These are phyloP conservation scores for Battus philenor DNA, from an alignment of 1,140 invertebrate species.

Conservation along the genomic window DNA sequence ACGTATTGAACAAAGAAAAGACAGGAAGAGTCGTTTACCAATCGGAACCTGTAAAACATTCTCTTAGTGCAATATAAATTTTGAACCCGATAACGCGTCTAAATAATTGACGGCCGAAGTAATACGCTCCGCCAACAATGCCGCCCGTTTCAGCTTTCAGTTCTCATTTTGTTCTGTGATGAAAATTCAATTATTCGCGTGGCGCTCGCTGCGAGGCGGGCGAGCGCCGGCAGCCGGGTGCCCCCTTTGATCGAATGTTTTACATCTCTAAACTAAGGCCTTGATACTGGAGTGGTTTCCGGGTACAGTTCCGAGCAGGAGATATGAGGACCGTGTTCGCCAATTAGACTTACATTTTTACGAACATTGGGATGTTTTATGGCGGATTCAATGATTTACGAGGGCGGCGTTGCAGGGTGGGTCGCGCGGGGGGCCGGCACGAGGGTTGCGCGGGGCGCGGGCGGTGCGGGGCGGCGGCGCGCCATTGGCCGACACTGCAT, in stretches of 20 bases:
- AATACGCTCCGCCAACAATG: constrained; percentile 71
- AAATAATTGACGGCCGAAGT: constrained; percentile 70
- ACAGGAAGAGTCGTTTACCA: constrained; percentile 24
- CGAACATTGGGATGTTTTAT: constrained; percentile 72
- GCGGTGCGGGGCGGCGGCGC: constrained; percentile 49
- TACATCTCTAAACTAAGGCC: constrained; percentile 50
- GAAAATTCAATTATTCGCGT: constrained; percentile 73
- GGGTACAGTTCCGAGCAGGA: constrained; percentile 40
- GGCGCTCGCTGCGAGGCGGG: constrained; percentile 47
- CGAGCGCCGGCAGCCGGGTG: constrained; percentile 43
- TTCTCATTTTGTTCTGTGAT: constrained; percentile 71
- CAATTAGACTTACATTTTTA: constrained; percentile 73
- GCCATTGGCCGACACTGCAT: constrained; percentile 72
- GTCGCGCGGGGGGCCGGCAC: constrained; percentile 34
- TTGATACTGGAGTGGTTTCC: constrained; percentile 30
- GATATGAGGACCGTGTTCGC: constrained; percentile 57
- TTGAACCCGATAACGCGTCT: constrained; percentile 60
- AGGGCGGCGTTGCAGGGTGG: constrained; percentile 59
- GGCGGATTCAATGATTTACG: constrained; percentile 73
- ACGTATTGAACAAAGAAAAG: too few relatives aligned
- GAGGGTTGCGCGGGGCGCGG: constrained; percentile 58
- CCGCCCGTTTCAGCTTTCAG: constrained; percentile 71
- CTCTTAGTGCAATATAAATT: constrained; percentile 57
- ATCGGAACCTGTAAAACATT: constrained; percentile 36
- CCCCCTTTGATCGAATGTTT: constrained; percentile 59